Evolutionary conservation across 2,113 vertebrate species (phyloP).

Genomic region (Anarhynchus alexandrinus): DNA sequence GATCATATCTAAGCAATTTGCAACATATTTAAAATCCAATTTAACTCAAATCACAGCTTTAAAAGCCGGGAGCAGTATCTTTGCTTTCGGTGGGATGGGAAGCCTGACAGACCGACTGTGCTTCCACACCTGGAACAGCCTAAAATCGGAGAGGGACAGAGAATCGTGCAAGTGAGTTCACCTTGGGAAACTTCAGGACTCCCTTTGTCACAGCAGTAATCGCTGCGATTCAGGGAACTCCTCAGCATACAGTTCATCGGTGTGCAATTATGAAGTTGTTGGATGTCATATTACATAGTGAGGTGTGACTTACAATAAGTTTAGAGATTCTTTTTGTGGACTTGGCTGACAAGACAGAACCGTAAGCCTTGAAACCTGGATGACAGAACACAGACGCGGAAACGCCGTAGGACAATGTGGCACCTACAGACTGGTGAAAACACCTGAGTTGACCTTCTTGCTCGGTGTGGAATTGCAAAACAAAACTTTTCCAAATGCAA

Average conservation of each 20-base stretch:
- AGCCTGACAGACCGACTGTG: not conserved
- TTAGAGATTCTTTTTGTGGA: not conserved
- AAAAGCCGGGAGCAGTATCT: not conserved
- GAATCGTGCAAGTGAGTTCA: accelerated
- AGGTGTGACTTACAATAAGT: not conserved
- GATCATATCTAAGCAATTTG: not conserved
- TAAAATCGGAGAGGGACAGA: not conserved
- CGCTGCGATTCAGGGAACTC: not conserved
- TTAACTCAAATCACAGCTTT: not conserved
- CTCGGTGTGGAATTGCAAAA: not conserved
- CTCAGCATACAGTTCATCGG: not conserved
- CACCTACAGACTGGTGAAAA: not conserved
- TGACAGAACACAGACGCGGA: accelerated
- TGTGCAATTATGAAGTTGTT: not conserved
- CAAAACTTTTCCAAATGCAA: not conserved
- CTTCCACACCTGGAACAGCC: not conserved
- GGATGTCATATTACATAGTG: not conserved
- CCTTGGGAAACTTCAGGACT: not conserved
- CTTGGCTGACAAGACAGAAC: not conserved
- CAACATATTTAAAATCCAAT: not conserved
- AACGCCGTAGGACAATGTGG: accelerated
- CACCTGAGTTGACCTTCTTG: not conserved
- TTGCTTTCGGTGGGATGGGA: not conserved
- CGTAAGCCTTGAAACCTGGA: not conserved
- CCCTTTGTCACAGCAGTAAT: not conserved